Conservation (phyloP, 2,797 vertebrate species). For the Ctenochaetus hawaiiensis region DNA sequence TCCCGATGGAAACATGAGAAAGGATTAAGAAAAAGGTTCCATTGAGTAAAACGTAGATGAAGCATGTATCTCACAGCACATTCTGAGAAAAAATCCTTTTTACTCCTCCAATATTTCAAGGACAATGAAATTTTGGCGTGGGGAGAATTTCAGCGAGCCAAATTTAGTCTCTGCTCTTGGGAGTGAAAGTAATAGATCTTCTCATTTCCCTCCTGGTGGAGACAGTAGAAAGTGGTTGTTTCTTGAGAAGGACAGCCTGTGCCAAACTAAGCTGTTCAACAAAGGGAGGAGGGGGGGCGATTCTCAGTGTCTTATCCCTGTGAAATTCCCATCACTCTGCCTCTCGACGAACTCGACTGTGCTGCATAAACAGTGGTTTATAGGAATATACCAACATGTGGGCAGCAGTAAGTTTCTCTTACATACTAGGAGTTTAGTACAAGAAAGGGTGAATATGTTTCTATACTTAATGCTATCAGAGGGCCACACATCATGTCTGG, state of each 20-base stretch:
- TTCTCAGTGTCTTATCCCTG: slow-evolving; percentile 66
- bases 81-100: slow-evolving; percentile 38
- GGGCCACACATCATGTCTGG: slow-evolving; percentile 82
- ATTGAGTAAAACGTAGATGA: background rate
- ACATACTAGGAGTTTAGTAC: slow-evolving; percentile 43
- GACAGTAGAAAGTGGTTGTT: slow-evolving; percentile 73
- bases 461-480: slow-evolving; percentile 68
- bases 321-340: slow-evolving; percentile 78
- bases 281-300: slow-evolving; percentile 34
- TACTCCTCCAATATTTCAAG: slow-evolving; percentile 49
- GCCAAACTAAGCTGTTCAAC: slow-evolving; percentile 75
- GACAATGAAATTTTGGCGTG: slow-evolving; percentile 45
- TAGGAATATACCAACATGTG: slow-evolving; percentile 45
- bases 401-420: slow-evolving; percentile 65
- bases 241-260: slow-evolving; percentile 53
- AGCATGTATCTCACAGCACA: background rate
- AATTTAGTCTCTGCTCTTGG: slow-evolving; percentile 57
- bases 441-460: slow-evolving; percentile 60
- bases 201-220: slow-evolving; percentile 59
- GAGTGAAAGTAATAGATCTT: slow-evolving; percentile 75
- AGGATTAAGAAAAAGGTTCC: background rate
- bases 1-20: background rate
- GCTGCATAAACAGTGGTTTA: slow-evolving; percentile 54
- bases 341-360: slow-evolving; percentile 49
- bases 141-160: slow-evolving; percentile 36